Percentiles rank a stretch among this genome's conserved stretches.
These are phyloP conservation scores for Coendou prehensilis DNA, from an alignment of 2,797 vertebrate genomes.

Conservation along the genomic window DNA sequence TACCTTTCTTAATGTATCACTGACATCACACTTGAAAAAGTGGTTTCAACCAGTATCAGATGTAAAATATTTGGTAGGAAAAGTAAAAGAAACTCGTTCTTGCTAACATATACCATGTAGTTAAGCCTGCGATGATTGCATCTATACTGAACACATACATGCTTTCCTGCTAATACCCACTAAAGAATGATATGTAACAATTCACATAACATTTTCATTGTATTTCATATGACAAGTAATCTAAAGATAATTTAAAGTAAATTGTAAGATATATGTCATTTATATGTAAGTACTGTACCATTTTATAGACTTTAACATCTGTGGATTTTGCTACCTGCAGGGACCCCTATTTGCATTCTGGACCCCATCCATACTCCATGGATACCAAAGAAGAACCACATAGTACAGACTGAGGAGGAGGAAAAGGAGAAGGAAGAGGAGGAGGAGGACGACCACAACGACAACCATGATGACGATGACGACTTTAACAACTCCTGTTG, in stretches of 20 bases:
- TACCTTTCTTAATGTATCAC: not conserved
- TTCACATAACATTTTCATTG: not conserved
- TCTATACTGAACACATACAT: not conserved
- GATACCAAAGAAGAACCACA: not conserved
- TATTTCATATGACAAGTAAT: not conserved
- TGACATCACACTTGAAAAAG: not conserved
- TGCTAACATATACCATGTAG: not conserved
- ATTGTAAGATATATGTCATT: not conserved
- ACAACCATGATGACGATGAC: no score
- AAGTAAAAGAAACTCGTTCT: not conserved
- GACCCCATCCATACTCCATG: no score
- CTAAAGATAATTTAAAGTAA: not conserved
- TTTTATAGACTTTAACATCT: not conserved
- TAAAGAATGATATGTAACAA: not conserved
- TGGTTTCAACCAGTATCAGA: not conserved
- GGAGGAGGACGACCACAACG: no score
- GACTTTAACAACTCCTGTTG: accelerated
- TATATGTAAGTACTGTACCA: not conserved
- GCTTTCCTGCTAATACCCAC: not conserved
- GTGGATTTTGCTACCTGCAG: not conserved
- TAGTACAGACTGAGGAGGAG: not conserved
- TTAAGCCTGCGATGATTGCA: no score
- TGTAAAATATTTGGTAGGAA: not conserved
- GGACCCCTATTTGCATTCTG: not conserved
- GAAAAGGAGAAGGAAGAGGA: not conserved